Evolutionary conservation across 1,140 invertebrate genomes (phyloP), one percentile per base, ranked within the genome.

Genomic region (Probaryconus sp.): DNA sequence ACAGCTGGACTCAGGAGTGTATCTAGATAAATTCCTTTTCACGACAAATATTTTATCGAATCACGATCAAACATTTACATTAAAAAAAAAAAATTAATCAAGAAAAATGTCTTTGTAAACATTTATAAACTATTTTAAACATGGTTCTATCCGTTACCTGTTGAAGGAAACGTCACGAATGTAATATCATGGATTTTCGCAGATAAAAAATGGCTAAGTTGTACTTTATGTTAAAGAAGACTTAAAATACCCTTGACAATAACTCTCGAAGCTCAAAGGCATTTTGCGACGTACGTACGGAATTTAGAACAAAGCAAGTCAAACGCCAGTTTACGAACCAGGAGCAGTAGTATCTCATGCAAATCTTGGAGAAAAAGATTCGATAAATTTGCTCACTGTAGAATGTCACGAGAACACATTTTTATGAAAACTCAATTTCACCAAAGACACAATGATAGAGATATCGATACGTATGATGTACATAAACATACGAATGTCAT

Each of bases 381-480:
- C 33, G 17, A 58, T 35, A 58, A 33, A 45, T 56, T 45, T 37
- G 48, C 20, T 10, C 33, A 7, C 4, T 20, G n/a, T 20, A 14
- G 14, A n/a, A 26, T 5, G 31, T 47, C 42, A 14, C 30, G 47
- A 47, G 47, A 37, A 47, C 50, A 43, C 26, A 56, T 56, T 56
- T 56, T 43, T 40, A 26, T 26, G 55, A 42, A 47, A 60, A 60
- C 55, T 60, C 42, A 37, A 60, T 60, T 60, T 28, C 42, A 38
- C 3, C 0, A 14, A 13, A 37, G 30, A 47, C 26, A 37, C 42
- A 58, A 47, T 37, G 42, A 45, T 37, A 42, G 21, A 58, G 45
- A 58, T 28, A 58, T 58, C 40, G 37, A 58, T 58, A 60, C 48
- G 43, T 43, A 60, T 45, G 28, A 45, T 58, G 45, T 35, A 58